Percentiles rank a stretch among this genome's conserved stretches.
phyloP scores from a whole-genome alignment of 2,797 vertebrate genomes.

The Chelmon rostratus region DNA sequence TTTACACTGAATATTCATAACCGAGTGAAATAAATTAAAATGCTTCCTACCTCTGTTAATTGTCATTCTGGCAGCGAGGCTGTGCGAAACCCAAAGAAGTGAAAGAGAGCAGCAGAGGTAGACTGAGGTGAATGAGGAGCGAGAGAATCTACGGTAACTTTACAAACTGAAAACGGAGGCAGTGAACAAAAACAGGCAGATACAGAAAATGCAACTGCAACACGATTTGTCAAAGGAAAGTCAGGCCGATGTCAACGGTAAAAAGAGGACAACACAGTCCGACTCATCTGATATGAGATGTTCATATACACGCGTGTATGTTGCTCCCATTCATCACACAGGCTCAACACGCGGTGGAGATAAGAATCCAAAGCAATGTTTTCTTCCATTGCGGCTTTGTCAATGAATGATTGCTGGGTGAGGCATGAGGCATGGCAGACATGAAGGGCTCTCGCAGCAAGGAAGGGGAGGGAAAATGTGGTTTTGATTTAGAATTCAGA shows the following conservation, averaged over 20 bases:
- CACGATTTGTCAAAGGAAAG: slow-evolving; percentile 35
- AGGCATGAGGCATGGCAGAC: slow-evolving; percentile 57
- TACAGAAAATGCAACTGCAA: slow-evolving; percentile 11
- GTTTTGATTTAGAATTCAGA: slow-evolving; percentile 81
- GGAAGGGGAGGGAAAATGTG: slow-evolving; percentile 61
- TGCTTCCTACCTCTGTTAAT: slow-evolving; percentile 74
- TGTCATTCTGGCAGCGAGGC: slow-evolving; percentile 69
- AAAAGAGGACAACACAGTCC: slow-evolving; percentile 33
- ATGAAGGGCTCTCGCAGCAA: slow-evolving; percentile 56
- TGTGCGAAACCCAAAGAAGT: slow-evolving; percentile 49
- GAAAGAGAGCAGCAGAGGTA: slow-evolving; percentile 27
- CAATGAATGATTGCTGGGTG: slow-evolving; percentile 72
- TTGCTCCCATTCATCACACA: slow-evolving; percentile 68
- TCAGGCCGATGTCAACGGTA: slow-evolving; percentile 36
- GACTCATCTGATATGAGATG: slow-evolving; percentile 42
- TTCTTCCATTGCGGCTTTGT: slow-evolving; percentile 69
- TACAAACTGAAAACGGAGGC: slow-evolving; percentile 13
- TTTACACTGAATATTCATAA: slow-evolving; percentile 87
- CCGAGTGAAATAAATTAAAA: slow-evolving; percentile 75
- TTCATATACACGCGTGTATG: slow-evolving; percentile 41
- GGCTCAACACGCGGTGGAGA: slow-evolving; percentile 57
- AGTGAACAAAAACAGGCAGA: slow-evolving; percentile 6
- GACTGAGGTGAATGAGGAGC: slow-evolving; percentile 33
- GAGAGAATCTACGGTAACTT: slow-evolving; percentile 36
- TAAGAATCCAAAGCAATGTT: slow-evolving; percentile 69